A percentile compares a stretch with the other conserved stretches of the same genome.
phyloP scores from a whole-genome alignment of 2,888 invertebrate genomes.

The Erebia epiphron region DNA sequence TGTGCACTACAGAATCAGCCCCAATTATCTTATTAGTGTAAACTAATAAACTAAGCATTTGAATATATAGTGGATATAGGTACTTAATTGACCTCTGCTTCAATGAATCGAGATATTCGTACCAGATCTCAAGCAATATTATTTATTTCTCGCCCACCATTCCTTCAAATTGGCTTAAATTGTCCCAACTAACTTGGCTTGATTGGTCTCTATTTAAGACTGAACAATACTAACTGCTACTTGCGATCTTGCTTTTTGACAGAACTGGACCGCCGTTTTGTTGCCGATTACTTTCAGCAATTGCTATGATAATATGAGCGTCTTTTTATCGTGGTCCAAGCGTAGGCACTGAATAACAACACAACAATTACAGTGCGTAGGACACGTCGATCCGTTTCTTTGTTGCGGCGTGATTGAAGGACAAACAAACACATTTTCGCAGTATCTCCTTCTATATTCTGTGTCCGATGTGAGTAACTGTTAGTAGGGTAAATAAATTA shows the following conservation, averaged over 20 bases:
- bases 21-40: background rate
- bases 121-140: slow-evolving; percentile 48
- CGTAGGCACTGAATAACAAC: no score
- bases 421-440: no score
- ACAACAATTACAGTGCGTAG: no score
- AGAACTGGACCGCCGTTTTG: no score
- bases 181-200: slow-evolving; percentile 67
- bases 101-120: slow-evolving; percentile 52
- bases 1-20: no score
- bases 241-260: slow-evolving; percentile 3
- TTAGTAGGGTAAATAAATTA: background rate
- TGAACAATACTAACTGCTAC: slow-evolving; percentile 26
- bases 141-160: slow-evolving; percentile 60
- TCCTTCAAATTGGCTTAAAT: slow-evolving; percentile 68
- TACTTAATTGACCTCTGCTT: slow-evolving; percentile 60
- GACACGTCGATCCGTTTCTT: no score
- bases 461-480: background rate
- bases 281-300: no score
- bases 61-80: slow-evolving; percentile 50
- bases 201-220: slow-evolving; percentile 62
- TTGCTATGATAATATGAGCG: no score
- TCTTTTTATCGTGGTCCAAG: no score
- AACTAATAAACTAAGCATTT: background rate
- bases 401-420: no score
- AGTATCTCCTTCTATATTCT: no score